These are phyloP conservation scores for Colletes latitarsis DNA, from an alignment of 1,140 invertebrate species.

Conservation along the genomic window DNA sequence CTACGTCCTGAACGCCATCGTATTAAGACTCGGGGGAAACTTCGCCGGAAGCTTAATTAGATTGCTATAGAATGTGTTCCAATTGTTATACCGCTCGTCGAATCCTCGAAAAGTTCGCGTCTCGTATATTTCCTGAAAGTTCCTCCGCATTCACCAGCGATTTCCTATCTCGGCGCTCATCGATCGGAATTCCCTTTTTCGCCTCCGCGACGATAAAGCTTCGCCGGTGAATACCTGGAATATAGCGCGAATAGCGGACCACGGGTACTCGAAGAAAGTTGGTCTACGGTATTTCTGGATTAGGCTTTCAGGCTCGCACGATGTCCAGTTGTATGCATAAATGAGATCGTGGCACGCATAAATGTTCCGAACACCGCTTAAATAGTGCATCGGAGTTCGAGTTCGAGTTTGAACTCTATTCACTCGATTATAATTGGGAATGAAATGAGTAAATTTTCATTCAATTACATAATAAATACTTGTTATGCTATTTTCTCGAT, in stretches of 20 bases:
- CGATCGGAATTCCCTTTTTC: background rate
- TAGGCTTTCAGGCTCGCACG: background rate
- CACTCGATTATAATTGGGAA: too few relatives aligned
- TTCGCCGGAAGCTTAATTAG: constrained; percentile 33
- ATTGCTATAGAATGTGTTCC: constrained; percentile 19
- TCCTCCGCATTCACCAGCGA: background rate
- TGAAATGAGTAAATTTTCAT: too few relatives aligned
- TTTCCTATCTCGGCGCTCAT: background rate
- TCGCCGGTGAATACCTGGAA: background rate
- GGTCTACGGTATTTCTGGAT: background rate
- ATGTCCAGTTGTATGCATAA: background rate
- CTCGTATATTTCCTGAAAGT: constrained; percentile 13
- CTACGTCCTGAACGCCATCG: constrained; percentile 20
- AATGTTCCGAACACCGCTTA: background rate
- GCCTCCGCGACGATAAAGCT: background rate
- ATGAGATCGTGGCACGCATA: background rate
- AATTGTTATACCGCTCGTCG: constrained; percentile 24
- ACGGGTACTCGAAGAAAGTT: background rate
- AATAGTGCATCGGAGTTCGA: background rate
- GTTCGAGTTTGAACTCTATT: background rate
- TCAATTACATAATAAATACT: too few relatives aligned
- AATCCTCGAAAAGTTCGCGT: constrained; percentile 21
- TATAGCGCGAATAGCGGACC: background rate
- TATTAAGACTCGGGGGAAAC: constrained; percentile 30
- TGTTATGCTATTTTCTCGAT: too few relatives aligned